phyloP scores from a whole-genome alignment of 30 jellyfish, hydroid and myxozoan genomes.

The Clytia hemisphaerica region DNA sequence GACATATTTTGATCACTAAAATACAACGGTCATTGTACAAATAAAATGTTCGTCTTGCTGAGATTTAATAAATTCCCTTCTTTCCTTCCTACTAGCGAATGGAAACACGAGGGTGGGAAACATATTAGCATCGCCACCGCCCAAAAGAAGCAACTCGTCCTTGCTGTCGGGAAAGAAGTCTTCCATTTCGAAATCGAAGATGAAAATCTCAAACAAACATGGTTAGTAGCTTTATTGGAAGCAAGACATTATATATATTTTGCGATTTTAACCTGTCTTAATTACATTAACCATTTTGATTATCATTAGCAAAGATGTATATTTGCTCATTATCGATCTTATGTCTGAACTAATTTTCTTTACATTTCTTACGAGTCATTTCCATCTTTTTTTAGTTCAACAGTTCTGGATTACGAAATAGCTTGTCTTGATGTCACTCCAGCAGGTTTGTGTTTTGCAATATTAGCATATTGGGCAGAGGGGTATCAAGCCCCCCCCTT shows the following conservation, averaged over 20 bases:
- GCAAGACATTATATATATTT: too few relatives aligned
- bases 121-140: constrained; percentile 82
- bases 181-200: constrained; percentile 60
- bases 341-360: too few relatives aligned
- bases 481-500: too few relatives aligned
- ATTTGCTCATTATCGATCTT: too few relatives aligned
- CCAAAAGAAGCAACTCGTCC: constrained; percentile 49
- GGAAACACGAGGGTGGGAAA: constrained; percentile 53
- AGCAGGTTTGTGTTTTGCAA: constrained; percentile 29
- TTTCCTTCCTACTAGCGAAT: constrained; percentile 44
- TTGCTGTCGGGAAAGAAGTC: constrained; percentile 72
- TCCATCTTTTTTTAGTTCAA: constrained; percentile 39
- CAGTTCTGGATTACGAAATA: constrained; percentile 66
- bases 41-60: too few relatives aligned
- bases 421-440: constrained; percentile 89
- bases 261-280: too few relatives aligned
- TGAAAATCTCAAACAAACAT: constrained; percentile 44
- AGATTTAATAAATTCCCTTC: neutral
- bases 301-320: too few relatives aligned
- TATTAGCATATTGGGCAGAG: too few relatives aligned
- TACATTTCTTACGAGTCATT: too few relatives aligned
- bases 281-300: too few relatives aligned
- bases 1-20: too few relatives aligned
- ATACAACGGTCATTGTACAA: too few relatives aligned
- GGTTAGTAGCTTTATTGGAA: constrained; percentile 50